Evolutionary conservation across 2,888 invertebrate species (phyloP).

Genomic region (Ferdinandea cuprea): DNA sequence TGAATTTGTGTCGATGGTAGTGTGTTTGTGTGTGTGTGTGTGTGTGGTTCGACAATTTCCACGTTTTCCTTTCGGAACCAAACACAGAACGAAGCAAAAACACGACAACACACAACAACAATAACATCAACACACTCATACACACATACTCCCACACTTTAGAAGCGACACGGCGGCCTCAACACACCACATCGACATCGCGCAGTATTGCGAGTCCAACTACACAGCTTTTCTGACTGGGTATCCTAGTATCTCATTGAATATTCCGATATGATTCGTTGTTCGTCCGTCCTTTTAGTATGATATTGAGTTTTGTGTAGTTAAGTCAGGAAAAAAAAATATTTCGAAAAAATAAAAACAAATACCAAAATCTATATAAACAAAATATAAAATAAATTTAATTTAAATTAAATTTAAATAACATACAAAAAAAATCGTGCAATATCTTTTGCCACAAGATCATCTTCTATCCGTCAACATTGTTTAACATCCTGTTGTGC

Average conservation of each 20-base stretch:
- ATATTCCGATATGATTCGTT: conserved; percentile 76
- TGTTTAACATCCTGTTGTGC: conserved; percentile 8
- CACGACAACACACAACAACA: conserved; percentile 64
- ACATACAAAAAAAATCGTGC: conserved; percentile 17
- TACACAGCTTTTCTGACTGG: conserved; percentile 73
- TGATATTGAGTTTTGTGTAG: conserved; percentile 84
- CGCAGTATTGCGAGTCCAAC: conserved; percentile 63
- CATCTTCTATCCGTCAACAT: conserved; percentile 7
- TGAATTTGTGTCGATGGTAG: conserved; percentile 38
- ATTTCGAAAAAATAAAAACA: conserved; percentile 79
- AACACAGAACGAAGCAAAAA: conserved; percentile 1
- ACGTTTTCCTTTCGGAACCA: conserved; percentile 60
- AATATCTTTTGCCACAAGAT: background rate
- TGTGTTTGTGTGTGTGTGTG: no score
- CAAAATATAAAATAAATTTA: conserved; percentile 70
- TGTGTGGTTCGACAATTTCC: conserved; percentile 61
- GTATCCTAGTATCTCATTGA: conserved; percentile 72
- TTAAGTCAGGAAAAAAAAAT: conserved; percentile 81
- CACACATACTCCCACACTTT: background rate
- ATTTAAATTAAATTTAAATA: conserved; percentile 18
- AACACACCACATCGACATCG: conserved; percentile 60
- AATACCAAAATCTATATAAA: no score
- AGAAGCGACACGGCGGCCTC: conserved; percentile 3
- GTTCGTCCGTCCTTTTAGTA: conserved; percentile 82
- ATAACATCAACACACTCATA: conserved; percentile 56